Base-by-base conservation (phyloP, 53 echinoderm and acorn worm genomes). In the Pentamera pediparva region DNA sequence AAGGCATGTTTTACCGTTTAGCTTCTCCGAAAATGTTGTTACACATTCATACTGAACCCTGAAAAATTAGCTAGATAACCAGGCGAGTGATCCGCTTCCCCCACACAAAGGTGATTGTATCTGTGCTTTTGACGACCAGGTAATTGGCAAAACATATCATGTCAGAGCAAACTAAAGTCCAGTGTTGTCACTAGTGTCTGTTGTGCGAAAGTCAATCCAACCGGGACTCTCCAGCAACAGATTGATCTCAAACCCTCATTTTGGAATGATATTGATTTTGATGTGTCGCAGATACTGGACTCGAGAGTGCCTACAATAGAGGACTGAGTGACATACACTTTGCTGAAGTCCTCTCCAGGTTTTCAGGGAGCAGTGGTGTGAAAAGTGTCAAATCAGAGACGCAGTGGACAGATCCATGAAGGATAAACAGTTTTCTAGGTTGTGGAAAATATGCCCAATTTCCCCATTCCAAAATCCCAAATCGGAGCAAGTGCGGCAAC, bases 261-360 rank as follows among this genome's bases (percentile, higher is more conserved):
- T 29, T 60, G 34, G 61, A 60, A 22, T 30, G 19, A 32, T 19
- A 60, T 18, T 22, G 29, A 60, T 30, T 29, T 32, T 6, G 61
- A 60, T 29, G n/a, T n/a, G 5, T 29, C 30, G 4, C 6, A 60
- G 32, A 60, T 60, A n/a, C 34, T 60, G 24, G 31, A 60, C 30
- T 60, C 34, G 2, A 29, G n/a, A 60, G 61, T n/a, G 17, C n/a
- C 24, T 29, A 60, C 53, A 26, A 17, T n/a, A 33, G 34, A 29
- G 32, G 30, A n/a, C 30, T 60, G 61, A 60, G 61, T 28, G 61
- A 60, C 17, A 33, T 60, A n/a, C 61, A 60, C 30, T 60, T 30
- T 29, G 30, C 28, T 29, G 61, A 60, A 60, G 31, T 60, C 9
- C 32, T 25, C 8, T 27, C 22, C 22, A 6, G 22, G 53, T 53